Base-by-base conservation (phyloP, 2,113 vertebrate genomes). In the Myiagra hebetior region DNA sequence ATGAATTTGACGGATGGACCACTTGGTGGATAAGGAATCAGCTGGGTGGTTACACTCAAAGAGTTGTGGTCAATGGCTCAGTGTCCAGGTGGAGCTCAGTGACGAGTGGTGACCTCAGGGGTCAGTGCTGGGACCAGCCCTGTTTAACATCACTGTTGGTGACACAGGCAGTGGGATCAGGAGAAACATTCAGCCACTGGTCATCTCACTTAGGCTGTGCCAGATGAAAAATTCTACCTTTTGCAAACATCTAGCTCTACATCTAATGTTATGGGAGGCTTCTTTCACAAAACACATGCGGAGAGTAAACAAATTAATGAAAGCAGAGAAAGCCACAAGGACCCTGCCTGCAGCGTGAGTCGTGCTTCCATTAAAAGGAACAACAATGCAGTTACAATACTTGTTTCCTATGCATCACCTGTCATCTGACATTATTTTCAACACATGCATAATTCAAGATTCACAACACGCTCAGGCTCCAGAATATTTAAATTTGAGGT, bases 1-100 rank as follows among this genome's bases (percentile, higher is more conserved):
- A 10, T 15, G 27, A 13, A 31, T 33, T 1, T 44, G 17, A 68
- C 33, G 33, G 37, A 22, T 15, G 27, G 17, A 35, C 7, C 20
- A 3, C 30, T 6, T 0, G 1, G 19, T 49, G 42, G 16, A 18
- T 17, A 59, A 59, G 26, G 31, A 50, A 4, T 3, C 1, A 4
- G 0, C 20, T 59, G 72, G 10, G 0, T 59, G 44, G 20, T 21
- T 0, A 0, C 70, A 57, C 10, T 7, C 44, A 2, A 5, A 37
- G 30, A 30, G 24, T 1, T 49, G 70, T n/a, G 30, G 10, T 11
- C 70, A 26, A 7, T 42, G 72, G 21, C 72, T 67, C 35, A 15
- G 11, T 9, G 81, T 3, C 49, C 60, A 57, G 59, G 50, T n/a
- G 50, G 60, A 49, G 67, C 47, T 37, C 81, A 57, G 35, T 30